Conservation (phyloP, 2,888 invertebrate genomes). For the Philopedon plagiatum region DNA sequence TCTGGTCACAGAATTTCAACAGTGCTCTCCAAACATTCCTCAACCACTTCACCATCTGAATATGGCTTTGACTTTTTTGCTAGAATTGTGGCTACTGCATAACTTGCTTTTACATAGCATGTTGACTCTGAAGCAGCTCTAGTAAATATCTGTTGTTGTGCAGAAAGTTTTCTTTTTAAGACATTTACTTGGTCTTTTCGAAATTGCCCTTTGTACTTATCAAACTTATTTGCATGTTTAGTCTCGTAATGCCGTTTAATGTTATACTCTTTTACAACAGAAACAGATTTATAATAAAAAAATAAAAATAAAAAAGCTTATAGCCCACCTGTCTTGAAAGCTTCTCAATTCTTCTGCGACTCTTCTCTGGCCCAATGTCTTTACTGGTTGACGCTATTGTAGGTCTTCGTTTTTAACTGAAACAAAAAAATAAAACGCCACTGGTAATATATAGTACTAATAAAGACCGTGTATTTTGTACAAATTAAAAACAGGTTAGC, state of each 20-base stretch:
- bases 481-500: too few relatives aligned
- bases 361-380: too few relatives aligned
- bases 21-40: slow-evolving; percentile 21
- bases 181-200: slow-evolving; percentile 28
- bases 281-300: slow-evolving; percentile 33
- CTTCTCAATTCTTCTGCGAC: too few relatives aligned
- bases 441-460: too few relatives aligned
- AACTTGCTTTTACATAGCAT: too few relatives aligned
- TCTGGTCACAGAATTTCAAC: slow-evolving; percentile 1
- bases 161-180: slow-evolving; percentile 21
- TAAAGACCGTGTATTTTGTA: too few relatives aligned
- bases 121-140: too few relatives aligned
- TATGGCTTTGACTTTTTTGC: slow-evolving; percentile 19
- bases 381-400: too few relatives aligned
- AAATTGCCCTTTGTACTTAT: too few relatives aligned
- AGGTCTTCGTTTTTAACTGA: too few relatives aligned
- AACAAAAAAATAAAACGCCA: too few relatives aligned
- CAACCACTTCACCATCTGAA: slow-evolving; percentile 23
- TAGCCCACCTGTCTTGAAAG: slow-evolving; percentile 25
- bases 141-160: slow-evolving; percentile 24
- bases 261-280: slow-evolving; percentile 34
- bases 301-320: too few relatives aligned
- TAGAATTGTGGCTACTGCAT: slow-evolving; percentile 18
- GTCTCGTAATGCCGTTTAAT: slow-evolving; percentile 36
- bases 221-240: slow-evolving; percentile 28